Base-by-base conservation (phyloP, 2,797 vertebrate species). In the Eurystomus glaucurus region DNA sequence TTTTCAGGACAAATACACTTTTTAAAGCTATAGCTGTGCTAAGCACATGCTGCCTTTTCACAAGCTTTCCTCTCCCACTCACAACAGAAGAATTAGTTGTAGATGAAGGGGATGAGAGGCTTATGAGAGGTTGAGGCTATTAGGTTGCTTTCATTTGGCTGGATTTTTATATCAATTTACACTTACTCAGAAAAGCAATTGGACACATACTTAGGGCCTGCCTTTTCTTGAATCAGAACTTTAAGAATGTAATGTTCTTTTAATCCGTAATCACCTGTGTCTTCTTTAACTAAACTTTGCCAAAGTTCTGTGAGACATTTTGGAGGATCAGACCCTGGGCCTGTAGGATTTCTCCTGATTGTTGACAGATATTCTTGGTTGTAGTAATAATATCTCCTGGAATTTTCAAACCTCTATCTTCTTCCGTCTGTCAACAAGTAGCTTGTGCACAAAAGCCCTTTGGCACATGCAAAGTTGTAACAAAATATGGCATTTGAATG, bases 341-440 rank as follows among this genome's bases (percentile, higher is more conserved):
- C 72, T 96, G 81, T 31, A 58, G 69, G 48, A 97, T 96, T 97
- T 94, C 69, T 95, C 46, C 92, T 93, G 81, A 94, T 85, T 58
- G 18, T 45, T 94, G 79, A 81, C 80, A 95, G 95, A 97, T 97
- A 98, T 90, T 97, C 96, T 96, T 85, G 90, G 86, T 80, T 35
- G 66, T 84, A 93, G 88, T 97, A 98, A 97, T 66, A 97, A 94
- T 89, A 97, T 88, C 97, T 96, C 79, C 91, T 95, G 60, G 94
- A 97, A 96, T 98, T 97, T 95, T 83, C 86, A 92, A 89, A 70
- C 64, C 80, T 77, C 71, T 93, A 62, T 48, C 76, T 97, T 91
- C 82, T 66, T 37, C 37, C 52, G 91, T 97, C 96, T 98, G 94
- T 96, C 96, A 95, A 41, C 86, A 97, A 93, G 82, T 37, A 83